Conservation (phyloP, 2,113 vertebrate species). For the Archocentrus centrarchus region DNA sequence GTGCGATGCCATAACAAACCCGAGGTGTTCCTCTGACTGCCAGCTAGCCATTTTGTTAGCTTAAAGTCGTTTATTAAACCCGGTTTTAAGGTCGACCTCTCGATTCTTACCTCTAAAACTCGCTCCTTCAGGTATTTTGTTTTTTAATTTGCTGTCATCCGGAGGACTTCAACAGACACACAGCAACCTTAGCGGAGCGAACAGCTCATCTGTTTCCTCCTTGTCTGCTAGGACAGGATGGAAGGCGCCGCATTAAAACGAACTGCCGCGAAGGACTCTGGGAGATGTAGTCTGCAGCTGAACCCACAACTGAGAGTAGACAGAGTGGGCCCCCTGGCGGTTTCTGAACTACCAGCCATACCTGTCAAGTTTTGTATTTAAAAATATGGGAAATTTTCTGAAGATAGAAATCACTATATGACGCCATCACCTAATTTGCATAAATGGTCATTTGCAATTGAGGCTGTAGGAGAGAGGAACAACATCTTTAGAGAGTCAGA, state of each 20-base stretch:
- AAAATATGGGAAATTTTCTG: too few species aligned
- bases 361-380: too few species aligned
- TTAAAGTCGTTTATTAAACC: neutral
- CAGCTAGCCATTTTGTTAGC: constrained; percentile 13
- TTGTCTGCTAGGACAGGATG: neutral
- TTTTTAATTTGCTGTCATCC: neutral
- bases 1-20: neutral
- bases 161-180: neutral
- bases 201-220: constrained; percentile 28
- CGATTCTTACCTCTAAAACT: neutral
- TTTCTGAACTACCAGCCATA: too few species aligned
- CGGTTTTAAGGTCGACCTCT: neutral
- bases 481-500: too few species aligned
- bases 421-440: too few species aligned
- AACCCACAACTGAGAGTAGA: neutral
- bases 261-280: constrained; percentile 26
- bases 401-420: too few species aligned
- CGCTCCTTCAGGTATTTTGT: rapidly evolving
- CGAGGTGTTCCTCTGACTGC: neutral
- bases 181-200: neutral
- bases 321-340: neutral
- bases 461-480: too few species aligned
- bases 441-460: too few species aligned
- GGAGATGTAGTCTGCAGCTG: constrained; percentile 30
- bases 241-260: neutral